These are phyloP conservation scores for Rhynchonycteris naso DNA, from an alignment of 2,797 vertebrate species.

Conservation along the genomic window DNA sequence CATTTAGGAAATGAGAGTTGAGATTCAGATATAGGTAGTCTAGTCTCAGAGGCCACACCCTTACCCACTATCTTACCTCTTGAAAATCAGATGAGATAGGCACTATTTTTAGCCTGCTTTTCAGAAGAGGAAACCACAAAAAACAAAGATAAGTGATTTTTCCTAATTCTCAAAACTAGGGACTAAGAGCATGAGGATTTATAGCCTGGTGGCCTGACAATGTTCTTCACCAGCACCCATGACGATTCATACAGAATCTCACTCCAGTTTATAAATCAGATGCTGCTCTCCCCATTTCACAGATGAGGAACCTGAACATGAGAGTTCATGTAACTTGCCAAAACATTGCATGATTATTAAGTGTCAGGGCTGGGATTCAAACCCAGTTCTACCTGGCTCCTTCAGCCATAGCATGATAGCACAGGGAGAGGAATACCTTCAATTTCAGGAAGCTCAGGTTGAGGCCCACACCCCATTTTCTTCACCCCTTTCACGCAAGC, in stretches of 20 bases:
- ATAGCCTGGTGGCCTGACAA: not conserved
- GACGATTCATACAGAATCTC: not conserved
- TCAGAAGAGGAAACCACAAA: not conserved
- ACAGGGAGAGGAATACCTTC: not conserved
- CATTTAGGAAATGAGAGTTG: not conserved
- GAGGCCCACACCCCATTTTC: not conserved
- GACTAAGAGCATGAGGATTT: not conserved
- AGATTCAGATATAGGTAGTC: not conserved
- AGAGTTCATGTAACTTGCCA: not conserved
- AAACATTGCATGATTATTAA: not conserved
- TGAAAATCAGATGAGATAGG: not conserved
- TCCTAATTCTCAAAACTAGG: not conserved
- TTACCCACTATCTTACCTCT: not conserved
- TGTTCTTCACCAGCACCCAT: not conserved
- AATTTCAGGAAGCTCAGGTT: not conserved
- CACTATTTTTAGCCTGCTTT: not conserved
- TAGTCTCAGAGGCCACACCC: not conserved
- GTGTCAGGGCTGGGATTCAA: not conserved
- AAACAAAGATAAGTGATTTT: not conserved
- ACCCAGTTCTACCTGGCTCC: not conserved
- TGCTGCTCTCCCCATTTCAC: not conserved
- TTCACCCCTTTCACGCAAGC: not conserved
- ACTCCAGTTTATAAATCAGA: not conserved
- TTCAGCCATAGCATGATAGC: not conserved
- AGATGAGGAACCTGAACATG: not conserved